These are phyloP conservation scores for Diorhabda sublineata DNA, from an alignment of 1,140 invertebrate species.

Conservation along the genomic window DNA sequence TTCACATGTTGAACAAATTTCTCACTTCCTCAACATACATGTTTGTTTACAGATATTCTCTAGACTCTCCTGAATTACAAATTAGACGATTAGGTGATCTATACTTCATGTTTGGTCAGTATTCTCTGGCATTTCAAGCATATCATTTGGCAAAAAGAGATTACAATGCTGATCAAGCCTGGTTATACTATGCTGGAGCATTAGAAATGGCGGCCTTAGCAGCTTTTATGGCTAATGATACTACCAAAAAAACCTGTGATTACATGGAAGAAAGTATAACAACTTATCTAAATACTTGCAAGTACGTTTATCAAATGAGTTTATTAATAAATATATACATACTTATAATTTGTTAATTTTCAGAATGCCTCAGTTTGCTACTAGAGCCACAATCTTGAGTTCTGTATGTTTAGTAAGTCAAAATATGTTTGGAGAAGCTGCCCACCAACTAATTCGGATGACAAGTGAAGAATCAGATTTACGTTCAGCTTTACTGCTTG, in stretches of 20 bases:
- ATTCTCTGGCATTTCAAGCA: slow-evolving; percentile 84
- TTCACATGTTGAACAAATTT: slow-evolving; percentile 19
- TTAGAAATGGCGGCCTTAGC: slow-evolving; percentile 92
- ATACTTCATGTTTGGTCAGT: slow-evolving; percentile 94
- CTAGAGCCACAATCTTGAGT: slow-evolving; percentile 81
- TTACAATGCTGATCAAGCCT: slow-evolving; percentile 93
- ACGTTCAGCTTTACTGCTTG: slow-evolving; percentile 84
- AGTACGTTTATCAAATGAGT: slow-evolving; percentile 51
- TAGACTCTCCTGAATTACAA: slow-evolving; percentile 90
- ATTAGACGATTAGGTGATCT: slow-evolving; percentile 88
- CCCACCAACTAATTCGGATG: slow-evolving; percentile 89
- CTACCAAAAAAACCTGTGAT: slow-evolving; percentile 71
- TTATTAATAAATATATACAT: not conserved
- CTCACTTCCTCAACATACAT: slow-evolving; percentile 4
- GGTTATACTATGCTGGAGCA: slow-evolving; percentile 94
- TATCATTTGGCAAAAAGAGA: slow-evolving; percentile 96
- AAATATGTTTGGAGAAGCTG: slow-evolving; percentile 79
- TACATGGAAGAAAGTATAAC: slow-evolving; percentile 93
- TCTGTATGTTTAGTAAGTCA: slow-evolving; percentile 79
- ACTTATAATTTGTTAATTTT: slow-evolving; percentile 32
- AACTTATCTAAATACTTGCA: slow-evolving; percentile 85
- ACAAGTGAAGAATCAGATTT: slow-evolving; percentile 92
- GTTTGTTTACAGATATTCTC: slow-evolving; percentile 64
- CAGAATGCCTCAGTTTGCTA: slow-evolving; percentile 84
- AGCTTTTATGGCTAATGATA: slow-evolving; percentile 83